phyloP scores from a whole-genome alignment of 30 jellyfish, hydroid and myxozoan genomes.

The Pseudorhiza aurosa region DNA sequence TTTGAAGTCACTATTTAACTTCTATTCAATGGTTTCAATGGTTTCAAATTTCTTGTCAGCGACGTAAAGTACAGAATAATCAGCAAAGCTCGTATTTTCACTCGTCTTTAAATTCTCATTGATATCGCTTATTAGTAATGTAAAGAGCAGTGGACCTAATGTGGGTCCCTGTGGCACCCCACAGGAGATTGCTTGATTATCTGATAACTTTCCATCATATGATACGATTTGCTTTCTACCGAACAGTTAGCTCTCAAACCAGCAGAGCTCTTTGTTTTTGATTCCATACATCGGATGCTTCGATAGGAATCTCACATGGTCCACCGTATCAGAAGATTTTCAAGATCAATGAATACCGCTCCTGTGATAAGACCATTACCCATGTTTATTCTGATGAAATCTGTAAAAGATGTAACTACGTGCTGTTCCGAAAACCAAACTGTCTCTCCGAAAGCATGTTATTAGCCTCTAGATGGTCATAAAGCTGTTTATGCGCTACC shows the following conservation, averaged over 20 bases:
- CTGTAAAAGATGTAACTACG: slow-evolving; percentile 49
- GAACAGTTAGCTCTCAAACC: slow-evolving; percentile 69
- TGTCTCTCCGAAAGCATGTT: slow-evolving; percentile 42
- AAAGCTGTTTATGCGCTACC: slow-evolving; percentile 48
- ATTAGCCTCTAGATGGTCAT: slow-evolving; percentile 45
- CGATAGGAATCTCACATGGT: slow-evolving; percentile 43
- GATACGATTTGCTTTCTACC: slow-evolving; percentile 49
- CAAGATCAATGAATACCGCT: slow-evolving; percentile 52
- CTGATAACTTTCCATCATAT: slow-evolving; percentile 25
- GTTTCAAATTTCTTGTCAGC: slow-evolving; percentile 16
- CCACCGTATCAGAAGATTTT: slow-evolving; percentile 35
- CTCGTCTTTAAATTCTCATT: slow-evolving; percentile 5
- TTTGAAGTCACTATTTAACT: slow-evolving; percentile 45
- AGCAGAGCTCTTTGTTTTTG: slow-evolving; percentile 42
- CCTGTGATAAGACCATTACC: slow-evolving; percentile 50
- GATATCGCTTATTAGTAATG: slow-evolving; percentile 45
- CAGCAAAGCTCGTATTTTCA: slow-evolving; percentile 57
- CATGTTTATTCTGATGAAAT: slow-evolving; percentile 32
- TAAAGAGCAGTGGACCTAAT: slow-evolving; percentile 41
- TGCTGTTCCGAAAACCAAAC: slow-evolving; percentile 59
- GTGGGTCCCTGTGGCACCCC: slow-evolving; percentile 76
- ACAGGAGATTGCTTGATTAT: slow-evolving; percentile 38
- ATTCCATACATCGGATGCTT: slow-evolving; percentile 38
- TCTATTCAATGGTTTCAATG: slow-evolving; percentile 41
- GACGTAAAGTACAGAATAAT: slow-evolving; percentile 57